Conservation (phyloP, 92 coral and sea anemone genomes). For the Zoanthus solanderi region DNA sequence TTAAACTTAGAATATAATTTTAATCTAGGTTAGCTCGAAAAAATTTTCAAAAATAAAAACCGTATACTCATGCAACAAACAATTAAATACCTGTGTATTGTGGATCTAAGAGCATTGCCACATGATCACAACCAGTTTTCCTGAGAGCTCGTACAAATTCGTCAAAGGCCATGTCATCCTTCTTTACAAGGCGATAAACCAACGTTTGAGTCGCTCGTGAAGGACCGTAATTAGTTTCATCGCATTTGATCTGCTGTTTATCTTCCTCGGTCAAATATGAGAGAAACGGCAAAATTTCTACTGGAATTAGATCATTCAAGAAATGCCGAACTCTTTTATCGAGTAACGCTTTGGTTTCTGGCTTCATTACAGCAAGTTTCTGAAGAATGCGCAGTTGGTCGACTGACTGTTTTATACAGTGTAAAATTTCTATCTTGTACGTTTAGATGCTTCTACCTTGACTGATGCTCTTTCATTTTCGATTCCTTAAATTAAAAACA, state of each 20-base stretch:
- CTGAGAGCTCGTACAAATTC: conserved; percentile 83
- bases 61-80: too few species aligned
- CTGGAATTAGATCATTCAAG: conserved; percentile 68
- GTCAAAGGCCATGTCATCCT: conserved; percentile 71
- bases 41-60: too few species aligned
- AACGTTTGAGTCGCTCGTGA: conserved; percentile 69
- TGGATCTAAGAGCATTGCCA: conserved; percentile 90
- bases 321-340: conserved; percentile 61
- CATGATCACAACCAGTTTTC: conserved; percentile 76
- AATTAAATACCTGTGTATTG: conserved; percentile 17
- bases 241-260: conserved; percentile 64
- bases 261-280: conserved; percentile 57
- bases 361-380: conserved; percentile 40
- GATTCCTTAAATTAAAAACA: too few species aligned
- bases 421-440: too few species aligned
- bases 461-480: too few species aligned
- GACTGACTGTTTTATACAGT: too few species aligned
- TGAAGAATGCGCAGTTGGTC: too few species aligned
- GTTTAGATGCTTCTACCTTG: too few species aligned
- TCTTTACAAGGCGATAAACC: conserved; percentile 65
- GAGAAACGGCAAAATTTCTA: conserved; percentile 66
- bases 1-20: too few species aligned
- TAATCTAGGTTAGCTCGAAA: too few species aligned
- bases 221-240: conserved; percentile 58
- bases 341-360: conserved; percentile 52